A percentile compares a stretch with the other conserved stretches of the same genome.
phyloP scores from a whole-genome alignment of 2,797 vertebrate genomes.

The Somateria mollissima region DNA sequence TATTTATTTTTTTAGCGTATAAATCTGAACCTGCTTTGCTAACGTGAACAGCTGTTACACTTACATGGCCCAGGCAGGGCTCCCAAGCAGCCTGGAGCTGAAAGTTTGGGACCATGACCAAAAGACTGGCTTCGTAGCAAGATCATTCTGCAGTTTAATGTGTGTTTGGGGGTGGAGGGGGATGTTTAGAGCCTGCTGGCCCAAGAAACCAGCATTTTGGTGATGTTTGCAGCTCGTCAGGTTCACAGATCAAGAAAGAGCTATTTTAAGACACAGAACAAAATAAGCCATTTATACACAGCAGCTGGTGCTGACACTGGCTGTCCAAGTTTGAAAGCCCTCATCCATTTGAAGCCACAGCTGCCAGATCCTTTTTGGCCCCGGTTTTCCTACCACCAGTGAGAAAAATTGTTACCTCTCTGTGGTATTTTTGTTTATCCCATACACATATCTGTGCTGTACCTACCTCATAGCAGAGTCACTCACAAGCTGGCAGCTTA shows the following conservation, averaged over 20 bases:
- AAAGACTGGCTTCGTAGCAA: background rate
- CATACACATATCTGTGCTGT: background rate
- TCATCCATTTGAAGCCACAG: background rate
- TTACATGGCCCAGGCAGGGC: slow-evolving; percentile 11
- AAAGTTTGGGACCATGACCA: background rate
- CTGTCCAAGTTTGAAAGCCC: background rate
- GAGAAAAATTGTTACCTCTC: background rate
- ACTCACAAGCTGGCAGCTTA: background rate
- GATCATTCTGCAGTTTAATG: background rate
- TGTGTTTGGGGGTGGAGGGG: background rate
- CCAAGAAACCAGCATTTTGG: background rate
- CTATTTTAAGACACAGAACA: background rate
- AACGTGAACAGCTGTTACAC: slow-evolving; percentile 73
- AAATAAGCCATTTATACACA: background rate
- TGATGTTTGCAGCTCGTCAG: background rate
- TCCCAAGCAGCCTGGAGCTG: slow-evolving; percentile 37
- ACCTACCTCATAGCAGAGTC: fast-evolving
- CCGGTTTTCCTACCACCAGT: background rate
- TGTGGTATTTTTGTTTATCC: background rate
- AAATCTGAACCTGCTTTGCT: slow-evolving; percentile 72
- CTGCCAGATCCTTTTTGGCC: background rate
- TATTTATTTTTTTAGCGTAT: slow-evolving; percentile 74
- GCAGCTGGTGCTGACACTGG: background rate
- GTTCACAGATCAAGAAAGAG: background rate
- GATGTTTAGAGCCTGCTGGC: background rate